Evolutionary conservation across 2,888 invertebrate species (phyloP), one percentile per base, ranked within the genome.

Genomic region (Eurytoma adleriae): DNA sequence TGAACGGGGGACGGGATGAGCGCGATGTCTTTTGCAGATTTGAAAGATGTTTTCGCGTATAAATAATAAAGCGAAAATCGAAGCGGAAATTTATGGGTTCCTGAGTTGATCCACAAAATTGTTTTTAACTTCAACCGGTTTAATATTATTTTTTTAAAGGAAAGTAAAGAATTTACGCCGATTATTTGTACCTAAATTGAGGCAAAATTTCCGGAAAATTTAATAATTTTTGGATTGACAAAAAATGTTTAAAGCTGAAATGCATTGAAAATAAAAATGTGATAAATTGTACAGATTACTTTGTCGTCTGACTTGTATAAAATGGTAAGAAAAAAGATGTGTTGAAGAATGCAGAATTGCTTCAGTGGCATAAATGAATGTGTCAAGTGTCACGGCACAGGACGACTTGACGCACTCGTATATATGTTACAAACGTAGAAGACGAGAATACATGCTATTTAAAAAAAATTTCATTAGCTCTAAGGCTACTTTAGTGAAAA

Each of bases 321-420:
- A 68, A 68, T 56, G 56, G 68, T 18, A 30, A 14, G 52, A 40
- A 70, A 48, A 18, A 18, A 16, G 48, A 48, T 48, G 40, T 3
- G 30, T 30, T 69, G 57, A 69, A 68, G 68, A 68, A 68, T 10
- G 52, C 54, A 30, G 62, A 72, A 72, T 74, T 48, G 66, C 40
- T 74, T 64, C 73, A 64, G 66, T 56, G 13, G 66, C 73, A 66
- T 74, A 74, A 74, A 74, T 66, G 73, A 74, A 74, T 66, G 56
- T 74, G 73, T 74, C 73, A 54, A 74, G 54, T 27, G 13, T 7
- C 40, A 48, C 59, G 62, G 20, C 54, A 30, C 13, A 54, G 52
- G 72, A 62, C 56, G 56, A 66, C 48, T 56, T 56, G 73, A 74
- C 56, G 24, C 16, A 56, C 48, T 13, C 14, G 54, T 10, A 54